Evolutionary conservation across 2,888 invertebrate genomes (phyloP).

Genomic region (Eustalomyia histrio): DNA sequence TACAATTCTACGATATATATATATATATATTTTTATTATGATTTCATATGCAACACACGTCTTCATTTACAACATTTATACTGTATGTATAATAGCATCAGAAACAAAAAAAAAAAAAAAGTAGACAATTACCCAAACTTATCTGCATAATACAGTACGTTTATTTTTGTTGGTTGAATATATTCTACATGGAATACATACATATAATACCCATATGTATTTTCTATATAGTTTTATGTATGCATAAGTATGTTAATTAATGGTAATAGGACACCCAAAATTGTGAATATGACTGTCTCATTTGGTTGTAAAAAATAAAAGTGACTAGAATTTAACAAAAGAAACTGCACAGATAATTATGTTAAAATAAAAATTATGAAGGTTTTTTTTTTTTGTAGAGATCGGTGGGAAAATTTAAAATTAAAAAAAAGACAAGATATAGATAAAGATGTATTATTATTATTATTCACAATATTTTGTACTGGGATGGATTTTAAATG

Average conservation of each 20-base stretch:
- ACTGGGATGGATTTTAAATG: too few species aligned
- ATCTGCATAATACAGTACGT: conserved; percentile 39
- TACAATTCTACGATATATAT: background rate
- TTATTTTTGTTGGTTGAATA: background rate
- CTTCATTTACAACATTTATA: conserved; percentile 22
- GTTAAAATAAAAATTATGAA: background rate
- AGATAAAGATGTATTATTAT: too few species aligned
- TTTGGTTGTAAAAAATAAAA: conserved; percentile 40
- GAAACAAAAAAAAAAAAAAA: conserved; percentile 55
- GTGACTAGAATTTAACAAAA: conserved; percentile 23
- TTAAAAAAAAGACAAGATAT: too few species aligned
- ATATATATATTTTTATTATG: too few species aligned
- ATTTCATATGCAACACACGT: conserved; percentile 47
- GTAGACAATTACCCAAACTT: conserved; percentile 53
- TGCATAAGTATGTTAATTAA: conserved; percentile 62
- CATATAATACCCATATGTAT: conserved; percentile 52
- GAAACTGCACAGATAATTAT: background rate
- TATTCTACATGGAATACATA: background rate
- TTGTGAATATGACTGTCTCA: conserved; percentile 35
- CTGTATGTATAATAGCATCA: background rate
- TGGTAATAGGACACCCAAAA: conserved; percentile 64
- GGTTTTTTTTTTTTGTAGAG: background rate
- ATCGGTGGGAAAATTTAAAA: background rate
- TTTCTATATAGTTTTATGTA: conserved; percentile 57
- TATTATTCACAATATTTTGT: too few species aligned